Base-by-base conservation (phyloP, 1,140 invertebrate genomes). In the Drosophila pectinifera region DNA sequence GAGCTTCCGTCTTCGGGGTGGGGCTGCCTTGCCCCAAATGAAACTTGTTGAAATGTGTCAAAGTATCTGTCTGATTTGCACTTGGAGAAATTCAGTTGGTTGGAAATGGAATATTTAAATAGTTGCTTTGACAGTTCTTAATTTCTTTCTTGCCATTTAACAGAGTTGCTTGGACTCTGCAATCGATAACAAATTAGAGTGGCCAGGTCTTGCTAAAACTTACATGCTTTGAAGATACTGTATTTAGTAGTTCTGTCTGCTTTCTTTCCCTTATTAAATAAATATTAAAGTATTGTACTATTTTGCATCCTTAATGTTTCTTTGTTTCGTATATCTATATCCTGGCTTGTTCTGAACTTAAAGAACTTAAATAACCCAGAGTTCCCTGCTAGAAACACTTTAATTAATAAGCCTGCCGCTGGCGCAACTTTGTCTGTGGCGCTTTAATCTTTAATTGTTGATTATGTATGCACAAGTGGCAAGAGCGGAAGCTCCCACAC, bases 371-470 rank as follows among this genome's bases (percentile, higher is more conserved):
- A 10, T 51, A 20, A n/a, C 18, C 10, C 36, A 20, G 7, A 51
- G n/a, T 51, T 51, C 13, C 13, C 20, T 7, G 18, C 46, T 3
- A 53, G 48, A 6, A n/a, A 22, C 43, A n/a, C 31, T 58, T 49
- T 68, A 68, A 68, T 79, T 86, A 86, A 79, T 88, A 82, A 73
- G 65, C 45, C 62, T 45, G 46, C 45, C 56, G 39, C 48, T 16
- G 62, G 20, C 28, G 18, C 36, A 77, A 73, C 62, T 85, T 84
- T 76, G 42, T 48, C 45, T 53, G 73, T 57, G 61, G 63, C 74
- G 56, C 51, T 61, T 86, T 75, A 79, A 88, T 89, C 79, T 88
- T 83, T 88, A 83, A 86, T 86, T 88, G 83, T 59, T 79, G 75
- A 78, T 86, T 88, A 77, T 77, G 54, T 70, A 85, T 78, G 77